These are phyloP conservation scores for Diaphora mendica DNA, from an alignment of 2,888 invertebrate species.

Conservation along the genomic window DNA sequence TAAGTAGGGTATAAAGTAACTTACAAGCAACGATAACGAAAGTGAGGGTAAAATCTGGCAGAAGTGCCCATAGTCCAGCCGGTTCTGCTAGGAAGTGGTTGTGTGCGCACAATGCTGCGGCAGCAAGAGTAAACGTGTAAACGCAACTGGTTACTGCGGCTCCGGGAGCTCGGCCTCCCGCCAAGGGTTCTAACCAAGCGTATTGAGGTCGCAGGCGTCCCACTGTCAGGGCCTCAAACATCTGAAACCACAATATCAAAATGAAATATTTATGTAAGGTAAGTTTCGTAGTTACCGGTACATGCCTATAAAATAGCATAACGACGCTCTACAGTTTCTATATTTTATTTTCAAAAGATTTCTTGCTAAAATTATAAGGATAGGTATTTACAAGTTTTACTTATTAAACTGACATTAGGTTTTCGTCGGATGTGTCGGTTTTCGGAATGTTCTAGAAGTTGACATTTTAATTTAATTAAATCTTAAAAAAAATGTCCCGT, in stretches of 20 bases:
- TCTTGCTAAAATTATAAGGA: not conserved
- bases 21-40: conserved; percentile 88
- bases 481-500: no score
- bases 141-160: conserved; percentile 91
- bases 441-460: not conserved
- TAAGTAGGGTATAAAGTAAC: conserved; percentile 50
- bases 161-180: conserved; percentile 92
- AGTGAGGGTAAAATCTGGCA: conserved; percentile 88
- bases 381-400: no score
- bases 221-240: conserved; percentile 88
- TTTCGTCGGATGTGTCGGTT: no score
- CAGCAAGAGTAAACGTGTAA: conserved; percentile 88
- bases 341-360: not conserved
- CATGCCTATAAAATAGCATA: no score
- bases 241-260: conserved; percentile 58
- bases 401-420: not conserved
- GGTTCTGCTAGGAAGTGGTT: conserved; percentile 87
- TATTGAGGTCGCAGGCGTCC: conserved; percentile 91
- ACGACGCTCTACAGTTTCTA: no score
- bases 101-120: conserved; percentile 90
- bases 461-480: not conserved
- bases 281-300: not conserved
- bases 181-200: conserved; percentile 90
- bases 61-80: conserved; percentile 89
- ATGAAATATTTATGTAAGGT: not conserved